These are phyloP conservation scores for Drosophila setifemur DNA, from an alignment of 1,140 invertebrate genomes.

Conservation along the genomic window DNA sequence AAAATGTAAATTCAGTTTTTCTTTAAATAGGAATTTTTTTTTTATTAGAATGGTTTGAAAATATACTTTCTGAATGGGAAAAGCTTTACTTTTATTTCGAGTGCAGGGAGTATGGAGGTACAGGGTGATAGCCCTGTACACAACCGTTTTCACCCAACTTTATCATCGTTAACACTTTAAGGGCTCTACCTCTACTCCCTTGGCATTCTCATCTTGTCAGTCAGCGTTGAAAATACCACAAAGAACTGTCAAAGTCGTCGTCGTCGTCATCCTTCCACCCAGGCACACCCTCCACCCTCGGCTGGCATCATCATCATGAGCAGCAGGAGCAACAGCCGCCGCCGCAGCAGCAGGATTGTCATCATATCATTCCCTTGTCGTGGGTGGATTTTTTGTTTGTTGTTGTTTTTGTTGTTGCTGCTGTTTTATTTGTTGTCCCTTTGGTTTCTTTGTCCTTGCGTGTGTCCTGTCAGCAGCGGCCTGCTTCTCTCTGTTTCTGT, in stretches of 20 bases:
- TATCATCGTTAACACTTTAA: constrained; percentile 70
- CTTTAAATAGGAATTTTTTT: too few species aligned
- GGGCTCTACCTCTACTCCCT: constrained; percentile 7
- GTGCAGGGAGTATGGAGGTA: not conserved
- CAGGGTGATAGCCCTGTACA: not conserved
- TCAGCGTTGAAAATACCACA: constrained; percentile 57
- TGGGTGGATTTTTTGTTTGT: constrained; percentile 38
- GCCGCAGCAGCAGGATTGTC: constrained; percentile 35
- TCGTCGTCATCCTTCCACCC: constrained; percentile 42
- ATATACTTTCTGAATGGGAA: too few species aligned
- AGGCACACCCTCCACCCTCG: not conserved
- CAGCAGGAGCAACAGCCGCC: constrained; percentile 29
- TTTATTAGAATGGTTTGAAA: too few species aligned
- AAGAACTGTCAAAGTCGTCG: constrained; percentile 76
- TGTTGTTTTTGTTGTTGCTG: too few species aligned
- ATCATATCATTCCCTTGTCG: constrained; percentile 44
- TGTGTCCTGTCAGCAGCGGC: constrained; percentile 49
- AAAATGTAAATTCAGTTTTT: too few species aligned
- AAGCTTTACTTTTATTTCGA: not conserved
- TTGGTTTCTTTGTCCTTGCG: constrained; percentile 42
- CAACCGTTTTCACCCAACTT: constrained; percentile 37
- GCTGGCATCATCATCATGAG: constrained; percentile 24
- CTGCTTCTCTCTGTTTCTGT: constrained; percentile 27
- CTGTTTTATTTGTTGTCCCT: constrained; percentile 54
- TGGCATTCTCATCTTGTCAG: constrained; percentile 9